Base-by-base conservation (phyloP, 2,888 invertebrate species). In the Aspidiotus destructor region DNA sequence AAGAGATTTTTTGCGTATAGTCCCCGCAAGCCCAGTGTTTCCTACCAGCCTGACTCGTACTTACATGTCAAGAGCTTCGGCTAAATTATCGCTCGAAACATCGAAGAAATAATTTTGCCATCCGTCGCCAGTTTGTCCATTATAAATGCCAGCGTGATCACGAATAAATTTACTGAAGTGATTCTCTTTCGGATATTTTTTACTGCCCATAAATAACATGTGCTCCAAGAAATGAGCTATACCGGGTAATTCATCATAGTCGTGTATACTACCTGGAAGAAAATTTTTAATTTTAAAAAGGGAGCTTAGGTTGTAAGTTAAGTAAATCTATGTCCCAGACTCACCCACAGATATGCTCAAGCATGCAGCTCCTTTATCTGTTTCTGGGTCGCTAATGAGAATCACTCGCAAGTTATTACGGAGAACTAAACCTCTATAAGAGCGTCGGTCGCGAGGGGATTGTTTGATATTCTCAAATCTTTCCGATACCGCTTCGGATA, bases 181-280 rank as follows among this genome's bases (percentile, higher is more conserved):
- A 78, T 97, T 96, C 78, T 95, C 93, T 77, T 84, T 81, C 8
- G 92, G 92, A 79, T 89, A 93, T 77, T 97, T 97, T 76, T 89
- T 81, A 0, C 97, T 98, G 7, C 99, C 99, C 73, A 98, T 78
- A 76, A 99, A 99, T 54, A 99, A 82, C 98, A 99, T 99, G 78
- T 99, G 98, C 77, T 99, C 98, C 78, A 96, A 95, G 78, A 99
- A 98, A 78, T 99, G 98, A 0, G 98, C 98, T 73, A 98, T 77
- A 0, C 98, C 98, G 0, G 92, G 93, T 48, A 98, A 75, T 72
- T 92, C 85, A 16, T 85, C 84, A 0, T 98, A 97, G 77, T 99
- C 98, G 73, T 87, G 89, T 79, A 97, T 84, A 74, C 87, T 89
- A 0, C 91, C 88, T 88, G 75, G 8, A 77, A 77, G 68, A 68